phyloP scores from a whole-genome alignment of 2,113 vertebrate genomes.

The Mormyrus lacerda region DNA sequence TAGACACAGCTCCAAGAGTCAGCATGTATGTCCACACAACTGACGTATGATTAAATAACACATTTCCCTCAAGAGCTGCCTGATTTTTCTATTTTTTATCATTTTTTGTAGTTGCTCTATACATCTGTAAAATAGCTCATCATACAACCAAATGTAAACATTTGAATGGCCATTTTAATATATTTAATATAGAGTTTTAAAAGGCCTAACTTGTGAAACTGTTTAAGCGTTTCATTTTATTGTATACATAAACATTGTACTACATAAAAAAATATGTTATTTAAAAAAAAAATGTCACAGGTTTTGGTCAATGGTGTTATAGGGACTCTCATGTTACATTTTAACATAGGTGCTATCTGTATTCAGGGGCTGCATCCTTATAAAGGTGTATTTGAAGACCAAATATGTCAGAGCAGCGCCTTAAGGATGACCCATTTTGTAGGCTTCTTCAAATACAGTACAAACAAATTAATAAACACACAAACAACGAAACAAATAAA shows the following conservation, averaged over 20 bases:
- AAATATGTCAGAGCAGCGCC: too few species aligned
- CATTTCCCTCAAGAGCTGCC: background rate
- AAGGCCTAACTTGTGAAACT: too few species aligned
- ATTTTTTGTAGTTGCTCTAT: background rate
- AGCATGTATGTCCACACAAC: background rate
- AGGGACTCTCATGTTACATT: background rate
- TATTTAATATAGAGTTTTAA: too few species aligned
- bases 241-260: background rate
- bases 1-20: background rate
- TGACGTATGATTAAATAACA: background rate
- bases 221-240: background rate
- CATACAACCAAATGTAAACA: background rate
- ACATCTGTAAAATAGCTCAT: background rate
- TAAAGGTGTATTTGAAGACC: too few species aligned
- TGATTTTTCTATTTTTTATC: background rate
- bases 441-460: too few species aligned
- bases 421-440: too few species aligned
- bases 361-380: too few species aligned
- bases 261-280: background rate
- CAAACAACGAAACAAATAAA: too few species aligned
- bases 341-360: background rate
- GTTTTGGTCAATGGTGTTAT: background rate
- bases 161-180: background rate
- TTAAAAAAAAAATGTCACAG: background rate
- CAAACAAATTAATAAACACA: too few species aligned